Percentiles rank a stretch among this genome's conserved stretches.
These are phyloP conservation scores for Amazona vittata DNA, from an alignment of 2,113 vertebrate species.

Conservation along the genomic window DNA sequence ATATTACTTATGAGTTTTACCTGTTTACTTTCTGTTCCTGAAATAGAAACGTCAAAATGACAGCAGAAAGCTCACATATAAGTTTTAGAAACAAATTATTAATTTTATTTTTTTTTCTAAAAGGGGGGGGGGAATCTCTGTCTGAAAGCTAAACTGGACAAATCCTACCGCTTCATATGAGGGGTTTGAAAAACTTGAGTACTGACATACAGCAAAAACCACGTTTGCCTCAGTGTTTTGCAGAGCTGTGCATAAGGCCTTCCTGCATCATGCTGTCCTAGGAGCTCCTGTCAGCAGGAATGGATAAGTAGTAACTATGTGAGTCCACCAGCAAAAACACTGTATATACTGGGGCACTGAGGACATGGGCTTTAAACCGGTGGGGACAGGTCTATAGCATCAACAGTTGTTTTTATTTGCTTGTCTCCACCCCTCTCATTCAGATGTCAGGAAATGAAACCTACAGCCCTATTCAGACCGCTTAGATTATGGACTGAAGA, in stretches of 20 bases:
- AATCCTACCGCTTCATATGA: neutral
- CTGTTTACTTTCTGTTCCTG: conserved; percentile 57
- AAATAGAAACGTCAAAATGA: conserved; percentile 53
- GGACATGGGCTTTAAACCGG: neutral
- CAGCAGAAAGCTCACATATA: neutral
- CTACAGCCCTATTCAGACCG: neutral
- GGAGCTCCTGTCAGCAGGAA: neutral
- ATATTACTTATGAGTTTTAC: conserved; percentile 59
- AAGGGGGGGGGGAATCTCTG: neutral
- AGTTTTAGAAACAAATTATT: neutral
- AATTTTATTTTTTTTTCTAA: neutral
- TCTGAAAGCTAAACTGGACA: neutral
- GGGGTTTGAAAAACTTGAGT: neutral
- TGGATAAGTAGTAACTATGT: neutral
- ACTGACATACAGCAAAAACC: neutral
- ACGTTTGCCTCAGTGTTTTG: neutral
- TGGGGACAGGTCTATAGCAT: neutral
- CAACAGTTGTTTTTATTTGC: neutral
- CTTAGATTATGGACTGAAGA: neutral
- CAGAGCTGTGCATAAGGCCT: neutral
- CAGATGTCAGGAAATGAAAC: neutral
- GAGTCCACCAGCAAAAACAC: neutral
- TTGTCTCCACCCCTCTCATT: fast-evolving
- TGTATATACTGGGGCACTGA: neutral
- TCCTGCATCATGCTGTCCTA: neutral